Percentiles rank a stretch among this genome's conserved stretches.
phyloP scores from a whole-genome alignment of 2,888 invertebrate species.

The Diadegma fenestrale region DNA sequence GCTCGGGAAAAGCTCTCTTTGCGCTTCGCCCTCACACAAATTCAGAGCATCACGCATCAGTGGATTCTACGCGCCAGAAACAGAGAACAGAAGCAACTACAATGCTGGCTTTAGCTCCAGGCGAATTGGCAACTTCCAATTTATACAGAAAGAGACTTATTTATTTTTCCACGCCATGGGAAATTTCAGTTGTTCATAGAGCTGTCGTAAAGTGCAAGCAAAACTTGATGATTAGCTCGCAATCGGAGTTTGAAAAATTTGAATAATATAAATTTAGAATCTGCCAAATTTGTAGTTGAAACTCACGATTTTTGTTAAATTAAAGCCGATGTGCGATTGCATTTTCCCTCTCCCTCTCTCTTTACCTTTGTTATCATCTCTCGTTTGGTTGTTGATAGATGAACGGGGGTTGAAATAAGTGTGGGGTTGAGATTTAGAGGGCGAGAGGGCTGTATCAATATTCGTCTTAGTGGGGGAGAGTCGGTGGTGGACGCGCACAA shows the following conservation, averaged over 20 bases:
- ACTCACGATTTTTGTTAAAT: background rate
- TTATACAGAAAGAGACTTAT: too few species aligned
- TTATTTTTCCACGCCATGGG: too few species aligned
- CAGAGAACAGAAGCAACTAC: constrained; percentile 41
- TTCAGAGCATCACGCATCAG: constrained; percentile 47
- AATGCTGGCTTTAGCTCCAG: constrained; percentile 32
- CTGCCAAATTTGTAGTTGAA: too few species aligned
- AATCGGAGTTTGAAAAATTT: too few species aligned
- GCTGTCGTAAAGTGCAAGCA: too few species aligned
- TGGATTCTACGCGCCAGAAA: constrained; percentile 20
- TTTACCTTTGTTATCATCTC: background rate
- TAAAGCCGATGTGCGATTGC: background rate
- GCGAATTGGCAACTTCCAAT: constrained; percentile 43
- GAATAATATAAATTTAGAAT: too few species aligned
- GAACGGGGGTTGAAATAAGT: background rate
- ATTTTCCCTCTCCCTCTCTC: constrained; percentile 6
- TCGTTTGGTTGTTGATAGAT: constrained; percentile 10
- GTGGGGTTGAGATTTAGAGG: constrained; percentile 28
- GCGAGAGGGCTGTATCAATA: constrained; percentile 68
- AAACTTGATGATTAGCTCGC: too few species aligned
- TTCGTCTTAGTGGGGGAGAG: constrained; percentile 67
- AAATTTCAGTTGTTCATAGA: too few species aligned
- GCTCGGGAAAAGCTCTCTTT: constrained; percentile 57
- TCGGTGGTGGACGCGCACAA: constrained; percentile 39
- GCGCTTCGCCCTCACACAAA: constrained; percentile 58